A percentile compares a stretch with the other conserved stretches of the same genome.
phyloP scores from a whole-genome alignment of 2,888 invertebrate species.

The Chloroclystis v-ata region DNA sequence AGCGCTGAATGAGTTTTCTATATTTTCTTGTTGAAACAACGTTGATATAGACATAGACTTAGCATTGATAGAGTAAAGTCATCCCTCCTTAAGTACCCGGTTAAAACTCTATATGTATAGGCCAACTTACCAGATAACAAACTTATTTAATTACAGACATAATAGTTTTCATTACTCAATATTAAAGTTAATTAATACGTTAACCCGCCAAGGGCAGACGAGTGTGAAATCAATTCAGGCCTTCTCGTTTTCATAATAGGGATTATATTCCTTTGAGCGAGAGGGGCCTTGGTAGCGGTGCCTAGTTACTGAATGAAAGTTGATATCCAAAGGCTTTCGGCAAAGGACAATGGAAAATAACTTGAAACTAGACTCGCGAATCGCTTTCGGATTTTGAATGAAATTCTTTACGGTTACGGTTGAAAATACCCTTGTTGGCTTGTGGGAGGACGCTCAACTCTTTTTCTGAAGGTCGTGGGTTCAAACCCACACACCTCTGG shows the following conservation, averaged over 20 bases:
- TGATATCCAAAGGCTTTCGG: slow-evolving; percentile 26
- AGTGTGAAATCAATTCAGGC: slow-evolving; percentile 13
- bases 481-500: no score
- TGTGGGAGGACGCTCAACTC: no score
- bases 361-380: neutral
- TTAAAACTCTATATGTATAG: no score
- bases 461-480: no score
- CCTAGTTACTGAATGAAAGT: slow-evolving; percentile 29
- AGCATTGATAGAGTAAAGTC: no score
- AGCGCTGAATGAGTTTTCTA: no score
- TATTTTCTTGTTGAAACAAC: no score
- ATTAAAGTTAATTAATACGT: slow-evolving; percentile 20
- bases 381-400: no score
- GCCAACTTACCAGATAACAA: neutral
- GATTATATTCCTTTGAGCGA: slow-evolving; percentile 3
- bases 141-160: neutral
- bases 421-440: no score
- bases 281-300: slow-evolving; percentile 25
- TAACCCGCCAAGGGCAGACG: slow-evolving; percentile 21
- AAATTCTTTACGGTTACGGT: no score
- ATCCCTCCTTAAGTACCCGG: no score
- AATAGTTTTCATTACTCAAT: neutral
- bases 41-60: no score
- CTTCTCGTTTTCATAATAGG: slow-evolving; percentile 1
- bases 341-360: slow-evolving; percentile 23